Conservation (phyloP, 2,797 vertebrate species). For the Poecile montanus region DNA sequence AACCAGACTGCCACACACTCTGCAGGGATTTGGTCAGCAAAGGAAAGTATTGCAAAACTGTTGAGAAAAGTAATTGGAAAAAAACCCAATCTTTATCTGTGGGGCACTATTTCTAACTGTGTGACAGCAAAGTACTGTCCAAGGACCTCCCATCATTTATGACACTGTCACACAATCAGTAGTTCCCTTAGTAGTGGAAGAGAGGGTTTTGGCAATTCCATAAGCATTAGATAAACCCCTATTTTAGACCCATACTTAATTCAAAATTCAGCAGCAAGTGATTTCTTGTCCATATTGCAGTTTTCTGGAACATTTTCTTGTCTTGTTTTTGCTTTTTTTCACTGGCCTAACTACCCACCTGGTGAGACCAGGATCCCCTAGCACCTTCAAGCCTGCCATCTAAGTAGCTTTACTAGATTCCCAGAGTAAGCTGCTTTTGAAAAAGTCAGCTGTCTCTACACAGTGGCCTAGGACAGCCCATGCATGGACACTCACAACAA, state of each 20-base stretch:
- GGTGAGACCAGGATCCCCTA: background rate
- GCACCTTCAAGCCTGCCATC: background rate
- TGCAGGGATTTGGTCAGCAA: background rate
- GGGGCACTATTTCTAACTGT: background rate
- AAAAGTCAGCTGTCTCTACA: background rate
- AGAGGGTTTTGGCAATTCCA: background rate
- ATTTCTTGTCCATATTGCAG: background rate
- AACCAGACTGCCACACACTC: background rate
- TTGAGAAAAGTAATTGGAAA: background rate
- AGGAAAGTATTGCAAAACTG: background rate
- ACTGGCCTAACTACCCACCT: background rate
- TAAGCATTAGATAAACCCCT: background rate
- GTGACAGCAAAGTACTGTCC: background rate
- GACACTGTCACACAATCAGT: background rate
- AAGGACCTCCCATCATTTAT: background rate
- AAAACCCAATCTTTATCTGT: background rate
- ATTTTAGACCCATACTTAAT: background rate
- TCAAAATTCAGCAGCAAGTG: background rate
- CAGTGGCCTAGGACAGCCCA: background rate
- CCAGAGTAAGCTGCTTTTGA: background rate
- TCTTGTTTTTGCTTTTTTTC: background rate
- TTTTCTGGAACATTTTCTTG: background rate
- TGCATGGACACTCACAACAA: background rate
- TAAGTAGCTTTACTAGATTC: background rate
- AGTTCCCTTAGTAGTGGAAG: background rate